These are phyloP conservation scores for Amphilophus citrinellus DNA, from an alignment of 2,113 vertebrate species.

Conservation along the genomic window DNA sequence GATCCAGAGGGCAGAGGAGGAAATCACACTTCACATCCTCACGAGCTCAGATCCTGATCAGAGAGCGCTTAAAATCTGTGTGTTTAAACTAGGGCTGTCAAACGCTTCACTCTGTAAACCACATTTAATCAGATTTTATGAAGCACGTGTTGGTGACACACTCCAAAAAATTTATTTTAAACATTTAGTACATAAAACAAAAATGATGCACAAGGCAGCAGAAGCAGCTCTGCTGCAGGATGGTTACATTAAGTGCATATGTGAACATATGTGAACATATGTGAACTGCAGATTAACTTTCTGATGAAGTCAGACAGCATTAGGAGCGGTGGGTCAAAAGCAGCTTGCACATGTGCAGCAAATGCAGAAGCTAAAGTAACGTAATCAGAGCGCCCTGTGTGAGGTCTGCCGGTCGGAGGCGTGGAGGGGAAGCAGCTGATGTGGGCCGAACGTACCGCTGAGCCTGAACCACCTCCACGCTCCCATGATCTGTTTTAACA, in stretches of 20 bases:
- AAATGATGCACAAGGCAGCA: no score
- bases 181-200: not conserved
- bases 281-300: not conserved
- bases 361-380: not conserved
- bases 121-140: not conserved
- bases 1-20: constrained; percentile 55
- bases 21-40: constrained; percentile 48
- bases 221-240: not conserved
- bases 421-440: not conserved
- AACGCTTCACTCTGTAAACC: not conserved
- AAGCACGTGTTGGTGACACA: not conserved
- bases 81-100: constrained; percentile 57
- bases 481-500: not conserved
- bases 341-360: not conserved
- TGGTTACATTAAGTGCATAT: constrained; percentile 17
- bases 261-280: constrained; percentile 1
- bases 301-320: not conserved
- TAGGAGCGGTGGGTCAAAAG: not conserved
- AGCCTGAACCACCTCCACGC: no score
- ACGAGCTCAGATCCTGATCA: constrained; percentile 47
- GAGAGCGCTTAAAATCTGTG: constrained; percentile 43
- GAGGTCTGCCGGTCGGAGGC: not conserved
- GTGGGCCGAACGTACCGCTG: not conserved
- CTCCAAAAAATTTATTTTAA: not conserved
- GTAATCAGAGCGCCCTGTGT: not conserved